phyloP scores from a whole-genome alignment of 2,888 invertebrate genomes.

The Morinoia aosen region DNA sequence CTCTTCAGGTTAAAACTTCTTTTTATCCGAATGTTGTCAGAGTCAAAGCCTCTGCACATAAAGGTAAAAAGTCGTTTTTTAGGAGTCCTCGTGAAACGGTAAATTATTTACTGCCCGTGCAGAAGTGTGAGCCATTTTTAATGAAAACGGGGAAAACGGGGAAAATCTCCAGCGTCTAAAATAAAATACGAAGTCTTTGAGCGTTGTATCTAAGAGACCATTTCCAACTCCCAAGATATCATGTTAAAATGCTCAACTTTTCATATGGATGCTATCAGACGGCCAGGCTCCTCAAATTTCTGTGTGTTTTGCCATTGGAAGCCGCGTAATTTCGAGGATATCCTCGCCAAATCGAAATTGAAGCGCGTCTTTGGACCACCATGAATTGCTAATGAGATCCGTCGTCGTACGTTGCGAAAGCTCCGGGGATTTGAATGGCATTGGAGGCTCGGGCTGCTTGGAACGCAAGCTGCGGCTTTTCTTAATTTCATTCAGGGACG shows the following conservation, averaged over 20 bases:
- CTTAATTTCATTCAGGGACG: background rate
- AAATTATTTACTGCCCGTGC: background rate
- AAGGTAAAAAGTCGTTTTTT: background rate
- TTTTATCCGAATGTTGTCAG: background rate
- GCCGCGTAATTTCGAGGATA: background rate
- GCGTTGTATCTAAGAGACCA: background rate
- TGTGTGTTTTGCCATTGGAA: background rate
- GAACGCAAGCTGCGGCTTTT: background rate
- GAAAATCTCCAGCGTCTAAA: background rate
- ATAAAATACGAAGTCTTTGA: background rate
- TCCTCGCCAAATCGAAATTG: background rate
- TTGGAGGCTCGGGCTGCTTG: background rate
- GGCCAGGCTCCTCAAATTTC: background rate
- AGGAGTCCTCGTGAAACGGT: background rate
- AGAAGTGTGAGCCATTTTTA: background rate
- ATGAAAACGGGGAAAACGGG: background rate
- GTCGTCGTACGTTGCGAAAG: slow-evolving; percentile 6
- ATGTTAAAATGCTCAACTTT: background rate
- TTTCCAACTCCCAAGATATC: background rate
- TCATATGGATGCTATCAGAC: background rate
- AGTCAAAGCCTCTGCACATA: background rate
- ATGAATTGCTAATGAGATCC: slow-evolving; percentile 49
- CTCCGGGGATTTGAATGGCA: slow-evolving; percentile 16
- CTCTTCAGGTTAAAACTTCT: background rate
- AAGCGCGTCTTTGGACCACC: background rate